A percentile compares a stretch with the other conserved stretches of the same genome.
phyloP scores from a whole-genome alignment of 2,888 invertebrate species.

The Gymnosoma rotundatum region DNA sequence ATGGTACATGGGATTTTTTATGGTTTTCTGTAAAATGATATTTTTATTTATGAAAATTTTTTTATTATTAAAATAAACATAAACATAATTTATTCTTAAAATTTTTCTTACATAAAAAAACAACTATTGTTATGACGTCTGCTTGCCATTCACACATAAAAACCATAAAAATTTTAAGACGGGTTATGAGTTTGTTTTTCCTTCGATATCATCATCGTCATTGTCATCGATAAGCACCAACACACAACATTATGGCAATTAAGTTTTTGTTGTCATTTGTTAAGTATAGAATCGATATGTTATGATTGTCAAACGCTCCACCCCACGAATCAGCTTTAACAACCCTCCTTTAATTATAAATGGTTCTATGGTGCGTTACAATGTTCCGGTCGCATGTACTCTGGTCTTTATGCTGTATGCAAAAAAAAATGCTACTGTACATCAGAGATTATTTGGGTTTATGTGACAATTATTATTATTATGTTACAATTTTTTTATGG shows the following conservation, averaged over 20 bases:
- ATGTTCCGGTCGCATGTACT: conserved; percentile 71
- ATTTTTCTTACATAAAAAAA: conserved; percentile 19
- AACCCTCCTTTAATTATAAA: conserved; percentile 67
- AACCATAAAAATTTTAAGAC: conserved; percentile 61
- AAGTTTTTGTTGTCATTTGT: conserved; percentile 49
- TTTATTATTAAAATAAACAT: neutral
- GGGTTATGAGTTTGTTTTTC: conserved; percentile 52
- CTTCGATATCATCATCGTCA: conserved; percentile 20
- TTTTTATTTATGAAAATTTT: too few relatives aligned
- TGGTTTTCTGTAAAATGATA: neutral
- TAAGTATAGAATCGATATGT: conserved; percentile 61
- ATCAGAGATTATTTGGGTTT: conserved; percentile 73
- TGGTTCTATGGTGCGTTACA: conserved; percentile 72
- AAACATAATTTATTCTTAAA: conserved; percentile 38
- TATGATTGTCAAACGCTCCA: conserved; percentile 74
- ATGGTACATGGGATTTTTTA: too few relatives aligned
- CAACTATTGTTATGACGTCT: conserved; percentile 60
- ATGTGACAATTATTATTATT: conserved; percentile 76
- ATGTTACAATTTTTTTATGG: conserved; percentile 36
- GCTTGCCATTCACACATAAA: conserved; percentile 61
- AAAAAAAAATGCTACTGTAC: conserved; percentile 23
- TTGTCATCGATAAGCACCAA: conserved; percentile 26
- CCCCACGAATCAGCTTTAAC: conserved; percentile 77
- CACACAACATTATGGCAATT: conserved; percentile 51
- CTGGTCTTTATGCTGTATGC: conserved; percentile 3